Evolutionary conservation across 2,797 vertebrate species (phyloP).

Genomic region (Gallirallus australis): DNA sequence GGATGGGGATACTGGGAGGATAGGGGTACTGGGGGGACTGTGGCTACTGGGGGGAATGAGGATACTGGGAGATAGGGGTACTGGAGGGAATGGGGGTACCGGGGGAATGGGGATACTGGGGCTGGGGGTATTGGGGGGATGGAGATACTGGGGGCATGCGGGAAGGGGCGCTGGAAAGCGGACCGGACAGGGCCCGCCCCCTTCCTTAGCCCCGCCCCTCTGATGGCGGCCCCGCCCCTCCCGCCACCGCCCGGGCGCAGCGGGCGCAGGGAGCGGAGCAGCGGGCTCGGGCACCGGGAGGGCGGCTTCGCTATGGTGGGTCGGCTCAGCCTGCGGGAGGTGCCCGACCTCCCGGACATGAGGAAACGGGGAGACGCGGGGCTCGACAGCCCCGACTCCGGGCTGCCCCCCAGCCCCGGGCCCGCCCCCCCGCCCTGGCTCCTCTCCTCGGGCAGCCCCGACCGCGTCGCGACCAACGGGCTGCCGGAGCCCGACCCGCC

Average conservation of each 20-base stretch:
- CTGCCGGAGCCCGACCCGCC: slow-evolving; percentile 76
- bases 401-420: slow-evolving; percentile 91
- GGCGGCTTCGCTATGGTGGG: slow-evolving; percentile 85
- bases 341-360: slow-evolving; percentile 87
- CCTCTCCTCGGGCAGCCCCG: slow-evolving; percentile 67
- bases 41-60: too few relatives aligned
- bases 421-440: slow-evolving; percentile 84
- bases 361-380: slow-evolving; percentile 89
- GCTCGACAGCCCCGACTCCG: slow-evolving; percentile 94
- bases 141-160: neutral
- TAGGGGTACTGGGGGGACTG: too few relatives aligned
- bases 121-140: too few relatives aligned
- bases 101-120: neutral
- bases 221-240: neutral
- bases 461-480: slow-evolving; percentile 69
- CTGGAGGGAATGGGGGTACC: too few relatives aligned
- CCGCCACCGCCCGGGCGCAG: neutral
- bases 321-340: slow-evolving; percentile 89
- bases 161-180: neutral
- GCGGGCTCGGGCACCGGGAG: neutral
- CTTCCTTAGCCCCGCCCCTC: neutral
- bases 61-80: neutral
- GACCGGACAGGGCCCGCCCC: neutral
- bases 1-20: too few relatives aligned
- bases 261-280: neutral